Evolutionary conservation across 1,140 invertebrate genomes (phyloP).

Genomic region (Schlechtendalia chinensis): DNA sequence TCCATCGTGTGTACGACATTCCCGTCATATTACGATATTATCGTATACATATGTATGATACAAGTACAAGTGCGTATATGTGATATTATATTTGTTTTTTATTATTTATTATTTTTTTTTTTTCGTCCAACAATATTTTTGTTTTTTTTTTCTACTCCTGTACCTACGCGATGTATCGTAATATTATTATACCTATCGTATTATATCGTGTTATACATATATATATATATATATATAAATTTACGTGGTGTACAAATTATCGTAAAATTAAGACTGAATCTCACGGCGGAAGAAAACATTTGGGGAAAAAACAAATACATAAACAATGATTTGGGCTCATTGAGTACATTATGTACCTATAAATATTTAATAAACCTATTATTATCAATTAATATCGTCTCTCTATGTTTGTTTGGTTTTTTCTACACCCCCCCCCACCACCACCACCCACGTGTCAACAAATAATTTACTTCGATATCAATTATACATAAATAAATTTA

Average conservation of each 20-base stretch:
- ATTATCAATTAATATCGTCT: too few species aligned
- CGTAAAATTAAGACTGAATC: constrained; percentile 47
- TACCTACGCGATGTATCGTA: background rate
- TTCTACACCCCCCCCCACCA: too few species aligned
- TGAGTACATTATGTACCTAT: constrained; percentile 24
- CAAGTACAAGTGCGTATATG: constrained; percentile 46
- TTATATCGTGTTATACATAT: background rate
- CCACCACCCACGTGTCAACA: too few species aligned
- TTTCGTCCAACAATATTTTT: background rate
- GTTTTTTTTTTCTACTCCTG: constrained; percentile 26
- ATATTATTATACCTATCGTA: constrained; percentile 13
- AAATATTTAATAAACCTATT: too few species aligned
- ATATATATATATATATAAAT: too few species aligned
- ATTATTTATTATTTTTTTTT: background rate
- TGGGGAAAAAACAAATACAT: too few species aligned
- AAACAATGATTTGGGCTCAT: constrained; percentile 20
- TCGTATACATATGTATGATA: background rate
- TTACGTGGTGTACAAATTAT: constrained; percentile 44
- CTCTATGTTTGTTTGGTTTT: too few species aligned
- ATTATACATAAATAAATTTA: too few species aligned
- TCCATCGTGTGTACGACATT: constrained; percentile 10
- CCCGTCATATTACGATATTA: constrained; percentile 16
- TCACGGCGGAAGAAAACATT: constrained; percentile 21
- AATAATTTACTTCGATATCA: too few species aligned
- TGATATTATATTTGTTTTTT: constrained; percentile 47